Evolutionary conservation across 2,797 vertebrate species (phyloP), one percentile per base, ranked within the genome.

Genomic region (Sebastes minor): DNA sequence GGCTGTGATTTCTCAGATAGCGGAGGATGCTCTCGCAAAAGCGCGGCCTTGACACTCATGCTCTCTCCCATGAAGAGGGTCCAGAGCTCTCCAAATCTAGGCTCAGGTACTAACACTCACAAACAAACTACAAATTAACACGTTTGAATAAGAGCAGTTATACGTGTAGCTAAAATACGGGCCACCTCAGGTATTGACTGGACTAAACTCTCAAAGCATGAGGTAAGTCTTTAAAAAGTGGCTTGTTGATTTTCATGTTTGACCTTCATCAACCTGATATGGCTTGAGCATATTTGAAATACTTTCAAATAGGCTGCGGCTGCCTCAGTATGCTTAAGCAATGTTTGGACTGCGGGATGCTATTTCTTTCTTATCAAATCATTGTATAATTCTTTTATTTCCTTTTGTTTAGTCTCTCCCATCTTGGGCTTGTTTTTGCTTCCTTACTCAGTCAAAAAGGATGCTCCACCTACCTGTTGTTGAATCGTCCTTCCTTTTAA

Each of bases 1-100:
- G 92, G 97, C 96, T 97, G 95, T 96, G 96, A 96, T 90, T 91
- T 96, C 97, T 95, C 97, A 99, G 98, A 98, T 96, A 98, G 98
- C 94, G 97, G 98, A 94, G 98, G 98, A 97, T 96, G 86, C 92
- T 93, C 95, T 96, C 95, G 96, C 96, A 97, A 97, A 95, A 97
- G 96, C 71, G 95, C 97, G 71, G 97, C 97, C 90, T 96, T 99
- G 97, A 98, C 97, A 93, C 95, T 99, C 88, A 96, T 94, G 86
- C 96, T 99, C 96, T 97, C 97, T 93, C 97, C 98, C 91, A 97
- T 98, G 97, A 99, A 99, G 98, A 98, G 98, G 94, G 98, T 98
- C 94, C 98, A 99, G 93, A 99, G 98, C 95, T 97, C 97, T 94
- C 98, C 98, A 94, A 98, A 98, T 95, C 97, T 99, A 57, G 96